A percentile compares a stretch with the other conserved stretches of the same genome.
These are phyloP conservation scores for Abscondita cerata DNA, from an alignment of 2,888 invertebrate genomes.

Conservation along the genomic window DNA sequence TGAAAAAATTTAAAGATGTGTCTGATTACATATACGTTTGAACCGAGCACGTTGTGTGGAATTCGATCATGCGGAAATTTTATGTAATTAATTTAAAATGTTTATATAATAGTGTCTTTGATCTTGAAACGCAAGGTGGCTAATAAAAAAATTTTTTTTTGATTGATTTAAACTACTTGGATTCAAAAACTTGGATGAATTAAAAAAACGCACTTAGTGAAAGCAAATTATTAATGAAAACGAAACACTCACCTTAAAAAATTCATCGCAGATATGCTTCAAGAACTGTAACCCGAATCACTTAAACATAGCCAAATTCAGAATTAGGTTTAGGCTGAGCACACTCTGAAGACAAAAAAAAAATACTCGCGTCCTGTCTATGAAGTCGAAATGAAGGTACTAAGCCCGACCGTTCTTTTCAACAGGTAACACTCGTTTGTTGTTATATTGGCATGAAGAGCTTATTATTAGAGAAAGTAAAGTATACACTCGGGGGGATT, in stretches of 20 bases:
- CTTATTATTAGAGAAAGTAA: constrained; percentile 43
- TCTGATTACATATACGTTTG: background rate
- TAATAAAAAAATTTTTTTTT: too few relatives aligned
- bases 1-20: background rate
- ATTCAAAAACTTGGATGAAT: too few relatives aligned
- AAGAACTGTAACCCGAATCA: too few relatives aligned
- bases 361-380: constrained; percentile 3
- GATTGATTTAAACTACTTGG: too few relatives aligned
- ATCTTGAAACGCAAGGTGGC: constrained; percentile 3
- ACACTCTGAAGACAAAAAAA: constrained; percentile 1
- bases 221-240: too few relatives aligned
- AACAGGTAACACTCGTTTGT: constrained; percentile 35
- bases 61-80: background rate
- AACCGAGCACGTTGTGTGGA: background rate
- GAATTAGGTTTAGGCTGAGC: too few relatives aligned
- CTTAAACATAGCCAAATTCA: too few relatives aligned
- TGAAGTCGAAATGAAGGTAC: background rate
- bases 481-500: constrained; percentile 31
- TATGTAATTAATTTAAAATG: too few relatives aligned
- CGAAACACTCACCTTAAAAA: too few relatives aligned
- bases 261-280: too few relatives aligned
- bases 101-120: constrained; percentile 8
- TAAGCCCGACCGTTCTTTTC: constrained; percentile 35
- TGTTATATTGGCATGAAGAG: constrained; percentile 42
- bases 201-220: too few relatives aligned